Evolutionary conservation across 2,113 vertebrate genomes (phyloP).

Genomic region (Propithecus coquereli): DNA sequence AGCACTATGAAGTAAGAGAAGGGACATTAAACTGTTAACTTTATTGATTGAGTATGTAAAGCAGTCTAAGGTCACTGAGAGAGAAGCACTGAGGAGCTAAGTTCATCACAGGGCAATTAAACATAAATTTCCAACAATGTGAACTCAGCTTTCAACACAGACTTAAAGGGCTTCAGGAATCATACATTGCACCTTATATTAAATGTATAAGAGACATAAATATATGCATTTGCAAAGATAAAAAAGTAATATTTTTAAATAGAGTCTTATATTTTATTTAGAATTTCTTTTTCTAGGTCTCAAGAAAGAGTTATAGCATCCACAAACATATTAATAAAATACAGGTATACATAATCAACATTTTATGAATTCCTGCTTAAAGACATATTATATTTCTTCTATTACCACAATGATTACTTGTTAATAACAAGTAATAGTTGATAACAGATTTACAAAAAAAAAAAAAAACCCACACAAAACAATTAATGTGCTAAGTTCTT

Average conservation of each 20-base stretch:
- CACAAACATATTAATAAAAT: background rate
- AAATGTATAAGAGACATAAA: background rate
- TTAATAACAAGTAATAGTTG: background rate
- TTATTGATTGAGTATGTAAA: constrained; percentile 33
- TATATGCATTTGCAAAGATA: background rate
- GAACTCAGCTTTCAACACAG: constrained; percentile 12
- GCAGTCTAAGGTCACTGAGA: background rate
- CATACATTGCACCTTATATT: background rate
- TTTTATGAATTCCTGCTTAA: background rate
- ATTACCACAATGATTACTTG: background rate
- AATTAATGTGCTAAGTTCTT: background rate
- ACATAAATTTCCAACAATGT: constrained; percentile 38
- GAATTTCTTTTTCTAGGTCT: background rate
- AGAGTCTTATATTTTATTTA: background rate
- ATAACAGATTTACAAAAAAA: background rate
- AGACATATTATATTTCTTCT: background rate
- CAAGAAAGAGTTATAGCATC: background rate
- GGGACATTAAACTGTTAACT: constrained; percentile 36
- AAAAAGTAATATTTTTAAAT: constrained; percentile 5
- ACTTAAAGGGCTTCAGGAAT: constrained; percentile 12
- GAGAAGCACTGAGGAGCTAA: background rate
- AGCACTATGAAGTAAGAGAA: constrained; percentile 33
- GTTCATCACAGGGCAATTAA: constrained; percentile 50
- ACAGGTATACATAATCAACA: background rate
- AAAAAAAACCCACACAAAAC: background rate